Evolutionary conservation across 2,113 vertebrate genomes (phyloP), one percentile per base, ranked within the genome.

Genomic region (Mixornis gularis): DNA sequence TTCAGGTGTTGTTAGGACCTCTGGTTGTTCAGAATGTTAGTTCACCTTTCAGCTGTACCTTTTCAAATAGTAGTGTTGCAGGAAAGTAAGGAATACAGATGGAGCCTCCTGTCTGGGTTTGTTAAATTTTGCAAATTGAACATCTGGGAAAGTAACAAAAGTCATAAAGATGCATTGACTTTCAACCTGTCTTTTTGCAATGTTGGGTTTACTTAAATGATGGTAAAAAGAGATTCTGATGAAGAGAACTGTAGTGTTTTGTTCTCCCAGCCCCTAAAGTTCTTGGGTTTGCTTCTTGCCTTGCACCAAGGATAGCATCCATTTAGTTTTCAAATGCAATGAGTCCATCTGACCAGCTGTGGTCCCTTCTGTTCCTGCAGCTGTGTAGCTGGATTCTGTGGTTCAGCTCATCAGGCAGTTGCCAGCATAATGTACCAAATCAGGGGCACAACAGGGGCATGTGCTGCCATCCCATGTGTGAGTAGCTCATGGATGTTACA

Each of bases 271-370:
- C 16, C 49, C 49, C 17, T 68, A 1, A 65, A 24, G 22, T 59
- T 90, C 20, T 55, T 0, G 0, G 7, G 1, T 69, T 69, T 77
- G n/a, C 17, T 77, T 69, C 48, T 40, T 21, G 9, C 55, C 40
- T 78, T 87, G 41, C 19, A 40, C 21, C 19, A 22, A 7, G 12
- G 4, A 4, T 22, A n/a, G 49, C 30, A 40, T 51, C 73, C 0
- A 0, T 82, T 4, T 26, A 36, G 20, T 16, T 60, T 38, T 29
- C 38, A 32, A 29, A 43, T 53, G 32, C 62, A 56, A 3, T 12
- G 32, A 36, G 9, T 74, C 41, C 14, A 3, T 32, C 8, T 60
- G 38, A 29, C 38, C 32, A 59, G 21, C 38, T 51, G 32, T 22
- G 60, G 13, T 30, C 22, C 7, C 19, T n/a, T 59, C 17, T 85